A percentile compares a stretch with the other conserved stretches of the same genome.
phyloP scores from a whole-genome alignment of 2,888 invertebrate species.

The Adela reaumurella region DNA sequence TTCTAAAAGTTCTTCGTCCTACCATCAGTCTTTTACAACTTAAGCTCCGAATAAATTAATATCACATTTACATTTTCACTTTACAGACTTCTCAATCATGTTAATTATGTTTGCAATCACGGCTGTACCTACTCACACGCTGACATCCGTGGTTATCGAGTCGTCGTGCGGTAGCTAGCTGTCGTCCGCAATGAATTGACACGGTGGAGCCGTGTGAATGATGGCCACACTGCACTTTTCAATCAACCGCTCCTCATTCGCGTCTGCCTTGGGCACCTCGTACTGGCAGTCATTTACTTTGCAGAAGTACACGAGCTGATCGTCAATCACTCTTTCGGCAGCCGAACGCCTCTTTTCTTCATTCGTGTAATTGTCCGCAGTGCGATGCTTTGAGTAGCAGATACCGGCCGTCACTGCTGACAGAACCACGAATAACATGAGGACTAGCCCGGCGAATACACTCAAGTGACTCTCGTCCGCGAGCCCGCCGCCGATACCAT shows the following conservation, averaged over 20 bases:
- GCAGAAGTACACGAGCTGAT: slow-evolving; percentile 30
- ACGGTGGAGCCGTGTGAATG: slow-evolving; percentile 23
- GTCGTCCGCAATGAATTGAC: not conserved
- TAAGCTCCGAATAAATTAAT: too few relatives aligned
- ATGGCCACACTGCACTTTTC: slow-evolving; percentile 37
- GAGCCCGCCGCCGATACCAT: slow-evolving; percentile 37
- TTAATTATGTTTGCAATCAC: too few relatives aligned
- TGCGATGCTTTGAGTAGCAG: slow-evolving; percentile 65
- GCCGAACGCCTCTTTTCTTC: slow-evolving; percentile 61
- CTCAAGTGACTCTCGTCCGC: slow-evolving; percentile 55
- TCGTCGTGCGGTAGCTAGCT: not conserved
- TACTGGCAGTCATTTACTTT: slow-evolving; percentile 27
- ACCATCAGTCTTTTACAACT: too few relatives aligned
- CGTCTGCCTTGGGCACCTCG: not conserved
- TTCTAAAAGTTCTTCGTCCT: too few relatives aligned
- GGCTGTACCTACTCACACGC: too few relatives aligned
- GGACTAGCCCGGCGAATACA: slow-evolving; percentile 47
- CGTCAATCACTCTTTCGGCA: slow-evolving; percentile 32
- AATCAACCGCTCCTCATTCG: slow-evolving; percentile 27
- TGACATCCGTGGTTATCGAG: too few relatives aligned
- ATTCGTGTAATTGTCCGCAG: slow-evolving; percentile 75
- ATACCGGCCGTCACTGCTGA: slow-evolving; percentile 33
- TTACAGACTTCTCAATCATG: too few relatives aligned
- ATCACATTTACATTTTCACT: too few relatives aligned
- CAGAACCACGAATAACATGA: slow-evolving; percentile 33